phyloP scores from a whole-genome alignment of 2,113 vertebrate species.

The Zootoca vivipara region DNA sequence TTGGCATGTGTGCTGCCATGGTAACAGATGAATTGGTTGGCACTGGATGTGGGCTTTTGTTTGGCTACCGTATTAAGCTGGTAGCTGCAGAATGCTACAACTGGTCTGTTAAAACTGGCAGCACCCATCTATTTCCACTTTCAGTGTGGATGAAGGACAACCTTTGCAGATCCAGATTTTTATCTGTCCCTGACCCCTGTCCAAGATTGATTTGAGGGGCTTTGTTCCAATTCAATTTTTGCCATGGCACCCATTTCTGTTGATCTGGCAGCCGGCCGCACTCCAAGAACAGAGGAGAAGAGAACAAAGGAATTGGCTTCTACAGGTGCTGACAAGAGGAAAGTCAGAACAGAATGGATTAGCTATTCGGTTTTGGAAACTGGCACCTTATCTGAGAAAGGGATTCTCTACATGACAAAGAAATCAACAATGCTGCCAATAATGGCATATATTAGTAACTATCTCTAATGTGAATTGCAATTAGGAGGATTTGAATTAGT shows the following conservation, averaged over 20 bases:
- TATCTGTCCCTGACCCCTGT: neutral
- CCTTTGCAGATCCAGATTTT: neutral
- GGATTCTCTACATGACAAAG: conserved; percentile 39
- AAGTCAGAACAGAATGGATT: conserved; percentile 7
- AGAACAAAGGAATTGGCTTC: neutral
- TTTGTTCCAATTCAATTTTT: fast-evolving
- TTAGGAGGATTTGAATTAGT: conserved; percentile 54
- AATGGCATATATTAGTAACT: conserved; percentile 38
- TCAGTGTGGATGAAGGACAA: neutral
- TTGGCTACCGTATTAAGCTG: neutral
- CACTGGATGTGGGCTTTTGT: neutral
- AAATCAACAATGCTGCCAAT: conserved; percentile 53
- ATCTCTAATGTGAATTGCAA: conserved; percentile 50
- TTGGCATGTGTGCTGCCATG: neutral
- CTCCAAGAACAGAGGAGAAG: neutral
- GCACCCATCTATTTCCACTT: fast-evolving
- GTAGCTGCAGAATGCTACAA: neutral
- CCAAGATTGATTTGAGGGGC: neutral
- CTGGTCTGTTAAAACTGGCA: neutral
- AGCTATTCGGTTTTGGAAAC: conserved; percentile 8
- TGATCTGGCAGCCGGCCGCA: neutral
- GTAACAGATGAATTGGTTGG: neutral
- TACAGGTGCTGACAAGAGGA: neutral
- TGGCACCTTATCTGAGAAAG: conserved; percentile 20
- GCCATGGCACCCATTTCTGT: fast-evolving